phyloP scores from a whole-genome alignment of 2,888 invertebrate species.

The Acleris cristana region DNA sequence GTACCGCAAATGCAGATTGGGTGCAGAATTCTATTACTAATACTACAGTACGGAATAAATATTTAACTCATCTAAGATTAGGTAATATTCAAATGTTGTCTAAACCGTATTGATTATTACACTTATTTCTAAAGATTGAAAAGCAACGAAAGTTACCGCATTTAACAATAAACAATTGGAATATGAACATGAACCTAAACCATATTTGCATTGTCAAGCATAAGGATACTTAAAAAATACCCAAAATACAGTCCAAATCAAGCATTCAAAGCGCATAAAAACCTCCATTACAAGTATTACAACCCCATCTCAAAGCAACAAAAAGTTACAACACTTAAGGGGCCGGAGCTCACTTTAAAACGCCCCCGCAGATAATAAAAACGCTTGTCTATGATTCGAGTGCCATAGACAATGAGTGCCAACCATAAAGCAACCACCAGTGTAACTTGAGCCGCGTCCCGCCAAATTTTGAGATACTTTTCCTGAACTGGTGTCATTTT shows the following conservation, averaged over 20 bases:
- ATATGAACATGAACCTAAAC: too few relatives aligned
- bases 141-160: too few relatives aligned
- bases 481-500: not conserved
- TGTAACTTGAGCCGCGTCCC: slow-evolving; percentile 46
- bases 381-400: slow-evolving; percentile 69
- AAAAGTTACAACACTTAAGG: slow-evolving; percentile 74
- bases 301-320: slow-evolving; percentile 60
- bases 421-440: slow-evolving; percentile 63
- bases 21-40: too few relatives aligned
- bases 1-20: too few relatives aligned
- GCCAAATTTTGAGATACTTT: slow-evolving; percentile 15
- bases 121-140: too few relatives aligned
- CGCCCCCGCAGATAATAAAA: slow-evolving; percentile 80
- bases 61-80: too few relatives aligned
- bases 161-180: too few relatives aligned
- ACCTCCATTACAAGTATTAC: slow-evolving; percentile 47
- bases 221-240: too few relatives aligned
- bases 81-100: too few relatives aligned
- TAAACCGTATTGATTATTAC: too few relatives aligned
- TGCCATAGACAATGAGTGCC: slow-evolving; percentile 77
- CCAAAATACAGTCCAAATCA: slow-evolving; percentile 24
- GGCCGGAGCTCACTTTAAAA: slow-evolving; percentile 68
- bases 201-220: too few relatives aligned
- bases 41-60: too few relatives aligned
- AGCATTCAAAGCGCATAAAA: slow-evolving; percentile 42